Base-by-base conservation (phyloP, 92 coral and sea anemone genomes). In the Siderastrea radians region DNA sequence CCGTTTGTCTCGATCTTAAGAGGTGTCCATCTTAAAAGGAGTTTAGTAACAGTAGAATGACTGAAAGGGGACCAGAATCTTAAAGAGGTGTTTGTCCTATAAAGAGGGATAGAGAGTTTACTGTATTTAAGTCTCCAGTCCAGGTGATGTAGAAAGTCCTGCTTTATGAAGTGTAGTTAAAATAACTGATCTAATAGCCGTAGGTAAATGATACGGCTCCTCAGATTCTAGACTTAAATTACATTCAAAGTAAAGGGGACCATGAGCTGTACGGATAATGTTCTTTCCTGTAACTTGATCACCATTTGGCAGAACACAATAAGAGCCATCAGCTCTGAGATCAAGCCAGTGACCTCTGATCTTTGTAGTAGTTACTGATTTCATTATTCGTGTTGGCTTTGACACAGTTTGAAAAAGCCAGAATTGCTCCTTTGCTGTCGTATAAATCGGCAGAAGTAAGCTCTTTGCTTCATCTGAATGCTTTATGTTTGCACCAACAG, bases 291-390 rank as follows among this genome's bases (percentile, higher is more conserved):
- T 45, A 5, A 89, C 87, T 13, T 67, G 58, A 71, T 83, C 92
- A 54, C 53, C 62, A 43, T 84, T 67, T 76, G 38, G 38, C 38
- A 77, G 38, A 19, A 72, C 53, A 47, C 47, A 12, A 68, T 84
- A 84, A 83, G 74, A 84, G 78, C 89, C 92, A 68, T 82, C 85
- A 46, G 47, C 45, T 69, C 65, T 46, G 43, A 83, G 88, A 68
- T 89, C 89, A 49, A 83, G 68, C 93, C 93, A 89, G 72, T 77
- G 89, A 43, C 89, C 93, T 69, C 62, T 89, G 38, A 84, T 76
- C 73, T 84, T 77, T 2, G 77, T 84, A 48, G 72, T 75, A 74
- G 6, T 63, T n/a, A 49, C 83, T 38, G 78, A 46, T 70, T 82
- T 89, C 73, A 78, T 59, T 10, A 83, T 67, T 59, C 72, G 64